A percentile compares a stretch with the other conserved stretches of the same genome.
Conservation (phyloP, 2,888 invertebrate genomes). For the Hydropsyche betteni region DNA sequence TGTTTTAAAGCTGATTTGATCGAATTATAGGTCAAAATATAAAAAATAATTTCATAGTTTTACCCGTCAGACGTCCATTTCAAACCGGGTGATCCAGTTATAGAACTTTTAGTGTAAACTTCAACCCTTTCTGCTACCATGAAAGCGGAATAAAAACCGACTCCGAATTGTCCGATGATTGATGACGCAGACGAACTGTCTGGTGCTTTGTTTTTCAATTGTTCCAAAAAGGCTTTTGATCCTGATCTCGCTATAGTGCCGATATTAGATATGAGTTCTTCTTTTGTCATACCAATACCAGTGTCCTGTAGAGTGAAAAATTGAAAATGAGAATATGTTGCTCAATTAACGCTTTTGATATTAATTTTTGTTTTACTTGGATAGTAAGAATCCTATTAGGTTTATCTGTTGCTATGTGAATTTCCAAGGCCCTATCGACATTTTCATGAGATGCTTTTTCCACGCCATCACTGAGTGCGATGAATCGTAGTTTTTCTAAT, state of each 20-base stretch:
- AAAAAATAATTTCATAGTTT: constrained; percentile 44
- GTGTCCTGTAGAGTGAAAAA: constrained; percentile 72
- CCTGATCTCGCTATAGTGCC: constrained; percentile 97
- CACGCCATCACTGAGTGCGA: constrained; percentile 69
- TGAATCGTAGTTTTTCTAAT: constrained; percentile 90
- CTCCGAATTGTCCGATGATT: constrained; percentile 97
- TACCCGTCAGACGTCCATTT: constrained; percentile 94
- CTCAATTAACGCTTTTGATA: background rate
- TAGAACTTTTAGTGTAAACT: constrained; percentile 83
- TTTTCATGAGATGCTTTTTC: constrained; percentile 65
- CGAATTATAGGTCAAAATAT: background rate
- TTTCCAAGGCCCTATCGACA: constrained; percentile 79
- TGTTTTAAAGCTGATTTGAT: background rate
- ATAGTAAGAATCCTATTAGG: constrained; percentile 84
- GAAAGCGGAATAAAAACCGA: constrained; percentile 97
- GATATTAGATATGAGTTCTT: constrained; percentile 88
- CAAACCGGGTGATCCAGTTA: constrained; percentile 73
- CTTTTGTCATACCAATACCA: constrained; percentile 94
- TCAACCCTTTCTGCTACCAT: constrained; percentile 97
- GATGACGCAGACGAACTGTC: constrained; percentile 72
- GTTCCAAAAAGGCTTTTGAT: constrained; percentile 90
- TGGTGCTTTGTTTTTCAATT: constrained; percentile 75
- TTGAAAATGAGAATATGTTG: background rate
- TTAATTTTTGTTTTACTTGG: constrained; percentile 67
- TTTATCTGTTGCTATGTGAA: constrained; percentile 89